These are phyloP conservation scores for Gallirallus australis DNA, from an alignment of 2,797 vertebrate species.

Conservation along the genomic window DNA sequence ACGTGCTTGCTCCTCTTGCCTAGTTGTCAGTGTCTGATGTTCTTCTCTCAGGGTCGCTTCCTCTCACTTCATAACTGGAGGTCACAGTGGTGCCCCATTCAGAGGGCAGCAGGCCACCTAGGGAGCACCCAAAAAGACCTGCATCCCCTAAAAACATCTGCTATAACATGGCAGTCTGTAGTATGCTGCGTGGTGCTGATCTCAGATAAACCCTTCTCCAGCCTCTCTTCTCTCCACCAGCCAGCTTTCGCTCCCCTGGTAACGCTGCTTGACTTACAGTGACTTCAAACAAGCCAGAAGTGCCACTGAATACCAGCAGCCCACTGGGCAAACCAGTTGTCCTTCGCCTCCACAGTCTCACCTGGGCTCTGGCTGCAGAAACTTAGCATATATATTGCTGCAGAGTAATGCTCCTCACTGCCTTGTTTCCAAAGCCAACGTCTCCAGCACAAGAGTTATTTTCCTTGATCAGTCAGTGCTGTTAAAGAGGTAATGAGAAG, in stretches of 20 bases:
- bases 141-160: not conserved
- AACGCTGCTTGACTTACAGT: not conserved
- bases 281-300: not conserved
- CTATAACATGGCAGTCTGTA: not conserved
- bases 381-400: not conserved
- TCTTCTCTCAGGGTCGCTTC: not conserved
- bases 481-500: conserved; percentile 49
- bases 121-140: not conserved
- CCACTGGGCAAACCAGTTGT: not conserved
- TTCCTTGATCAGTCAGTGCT: not conserved
- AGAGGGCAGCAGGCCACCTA: not conserved
- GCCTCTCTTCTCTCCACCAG: not conserved
- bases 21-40: not conserved
- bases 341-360: not conserved
- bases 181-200: not conserved
- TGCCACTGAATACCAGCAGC: not conserved
- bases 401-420: not conserved
- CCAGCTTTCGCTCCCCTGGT: not conserved
- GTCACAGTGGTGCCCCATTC: not conserved
- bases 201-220: not conserved
- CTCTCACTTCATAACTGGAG: not conserved
- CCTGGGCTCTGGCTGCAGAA: not conserved
- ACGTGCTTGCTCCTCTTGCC: not conserved
- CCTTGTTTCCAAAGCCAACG: not conserved
- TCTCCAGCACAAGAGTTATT: conserved; percentile 22